Percentiles rank a stretch among this genome's conserved stretches.
Evolutionary conservation across 2,797 vertebrate genomes (phyloP).

Genomic region (Hippopotamyrus pictus): DNA sequence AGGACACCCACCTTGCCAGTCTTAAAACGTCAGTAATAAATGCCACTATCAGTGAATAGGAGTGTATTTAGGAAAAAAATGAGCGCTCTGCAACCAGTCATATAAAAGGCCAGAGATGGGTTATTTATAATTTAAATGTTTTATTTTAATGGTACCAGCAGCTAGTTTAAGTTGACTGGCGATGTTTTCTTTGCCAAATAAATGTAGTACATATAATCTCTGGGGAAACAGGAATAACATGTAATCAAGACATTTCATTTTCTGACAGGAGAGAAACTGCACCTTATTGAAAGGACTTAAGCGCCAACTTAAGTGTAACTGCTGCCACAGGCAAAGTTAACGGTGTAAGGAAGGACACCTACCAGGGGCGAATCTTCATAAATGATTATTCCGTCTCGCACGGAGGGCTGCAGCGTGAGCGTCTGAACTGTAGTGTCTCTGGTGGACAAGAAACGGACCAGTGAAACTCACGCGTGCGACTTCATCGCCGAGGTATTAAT

Average conservation of each 20-base stretch:
- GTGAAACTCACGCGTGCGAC: neutral
- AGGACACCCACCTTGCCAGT: constrained; percentile 22
- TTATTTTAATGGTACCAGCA: constrained; percentile 4
- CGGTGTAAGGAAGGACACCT: neutral
- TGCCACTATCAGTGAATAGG: constrained; percentile 26
- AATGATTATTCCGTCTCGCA: constrained; percentile 82
- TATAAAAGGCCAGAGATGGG: constrained; percentile 25
- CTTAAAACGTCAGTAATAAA: constrained; percentile 30
- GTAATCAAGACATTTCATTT: neutral
- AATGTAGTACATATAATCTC: neutral
- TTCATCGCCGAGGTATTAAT: neutral
- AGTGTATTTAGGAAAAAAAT: neutral
- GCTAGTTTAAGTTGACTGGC: constrained; percentile 17
- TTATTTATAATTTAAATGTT: constrained; percentile 15
- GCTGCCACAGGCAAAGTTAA: neutral
- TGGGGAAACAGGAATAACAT: constrained; percentile 1
- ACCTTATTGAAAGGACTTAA: neutral
- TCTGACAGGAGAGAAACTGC: neutral
- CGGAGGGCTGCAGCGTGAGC: constrained; percentile 90
- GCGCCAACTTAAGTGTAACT: neutral
- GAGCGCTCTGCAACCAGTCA: neutral
- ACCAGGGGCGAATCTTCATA: constrained; percentile 97
- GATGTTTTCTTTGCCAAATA: constrained; percentile 16
- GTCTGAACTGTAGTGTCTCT: constrained; percentile 96
- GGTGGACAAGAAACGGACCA: constrained; percentile 29